Evolutionary conservation across 2,888 invertebrate species (phyloP).

Genomic region (Nymphalis urticae): DNA sequence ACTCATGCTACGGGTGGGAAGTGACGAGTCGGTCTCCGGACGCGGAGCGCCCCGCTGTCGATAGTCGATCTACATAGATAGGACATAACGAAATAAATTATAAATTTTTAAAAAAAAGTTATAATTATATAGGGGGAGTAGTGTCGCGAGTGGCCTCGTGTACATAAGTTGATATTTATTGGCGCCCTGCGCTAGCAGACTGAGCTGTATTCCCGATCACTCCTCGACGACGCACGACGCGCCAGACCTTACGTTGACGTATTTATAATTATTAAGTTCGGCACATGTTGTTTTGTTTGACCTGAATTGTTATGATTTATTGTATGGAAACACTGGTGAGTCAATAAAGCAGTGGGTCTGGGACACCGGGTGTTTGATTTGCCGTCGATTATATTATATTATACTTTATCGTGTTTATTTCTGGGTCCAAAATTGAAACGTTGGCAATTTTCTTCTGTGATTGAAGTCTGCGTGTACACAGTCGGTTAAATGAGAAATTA

Average conservation of each 20-base stretch:
- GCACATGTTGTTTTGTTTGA: constrained; percentile 81
- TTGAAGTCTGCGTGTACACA: constrained; percentile 55
- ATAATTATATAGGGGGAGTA: constrained; percentile 63
- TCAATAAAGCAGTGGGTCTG: constrained; percentile 82
- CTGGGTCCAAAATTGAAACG: constrained; percentile 68
- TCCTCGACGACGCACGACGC: constrained; percentile 51
- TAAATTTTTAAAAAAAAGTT: constrained; percentile 72
- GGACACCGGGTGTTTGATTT: constrained; percentile 78
- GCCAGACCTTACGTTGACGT: constrained; percentile 70
- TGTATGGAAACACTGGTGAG: constrained; percentile 81
- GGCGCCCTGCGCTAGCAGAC: constrained; percentile 69
- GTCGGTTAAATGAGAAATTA: constrained; percentile 62
- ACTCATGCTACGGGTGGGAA: constrained; percentile 26
- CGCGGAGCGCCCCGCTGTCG: constrained; percentile 22
- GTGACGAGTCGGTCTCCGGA: constrained; percentile 24
- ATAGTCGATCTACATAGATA: constrained; percentile 75
- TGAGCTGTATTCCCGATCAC: constrained; percentile 56
- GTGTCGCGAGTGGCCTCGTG: constrained; percentile 71
- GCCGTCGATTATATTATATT: constrained; percentile 50
- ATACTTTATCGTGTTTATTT: constrained; percentile 66
- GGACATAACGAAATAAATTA: constrained; percentile 80
- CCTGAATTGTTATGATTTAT: constrained; percentile 81
- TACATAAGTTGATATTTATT: constrained; percentile 80
- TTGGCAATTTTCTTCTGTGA: constrained; percentile 61
- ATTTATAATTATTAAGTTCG: constrained; percentile 76